phyloP scores from a whole-genome alignment of 1,140 invertebrate species.

The Eciton burchellii region DNA sequence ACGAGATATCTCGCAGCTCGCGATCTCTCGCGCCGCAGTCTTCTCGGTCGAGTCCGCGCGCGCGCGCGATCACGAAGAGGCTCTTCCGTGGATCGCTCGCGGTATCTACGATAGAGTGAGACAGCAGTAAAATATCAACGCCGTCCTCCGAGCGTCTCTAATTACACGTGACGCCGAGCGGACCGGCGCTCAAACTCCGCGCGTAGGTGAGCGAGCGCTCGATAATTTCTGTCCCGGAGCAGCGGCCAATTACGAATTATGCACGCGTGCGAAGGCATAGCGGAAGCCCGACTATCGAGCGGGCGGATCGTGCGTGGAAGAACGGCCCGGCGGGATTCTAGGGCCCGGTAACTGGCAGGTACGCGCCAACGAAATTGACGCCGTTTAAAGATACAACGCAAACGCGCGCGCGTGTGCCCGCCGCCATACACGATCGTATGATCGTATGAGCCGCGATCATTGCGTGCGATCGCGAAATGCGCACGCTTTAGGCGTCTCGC shows the following conservation, averaged over 20 bases:
- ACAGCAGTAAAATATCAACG: constrained; percentile 5
- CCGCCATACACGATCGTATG: too few relatives aligned
- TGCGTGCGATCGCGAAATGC: constrained; percentile 30
- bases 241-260: constrained; percentile 67
- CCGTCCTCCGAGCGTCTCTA: background rate
- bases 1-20: background rate
- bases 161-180: constrained; percentile 7
- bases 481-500: constrained; percentile 43
- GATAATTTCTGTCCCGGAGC: constrained; percentile 61
- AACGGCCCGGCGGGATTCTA: constrained; percentile 33
- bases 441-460: constrained; percentile 46
- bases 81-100: background rate
- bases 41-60: too few relatives aligned
- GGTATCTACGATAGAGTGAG: background rate
- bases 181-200: background rate
- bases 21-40: too few relatives aligned
- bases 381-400: constrained; percentile 67
- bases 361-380: constrained; percentile 63
- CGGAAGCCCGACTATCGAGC: constrained; percentile 57
- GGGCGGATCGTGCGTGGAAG: constrained; percentile 49
- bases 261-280: constrained; percentile 65
- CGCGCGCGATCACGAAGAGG: too few relatives aligned
- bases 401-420: constrained; percentile 40
- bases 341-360: constrained; percentile 56
- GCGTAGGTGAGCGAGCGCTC: constrained; percentile 15